A percentile compares a stretch with the other conserved stretches of the same genome.
These are phyloP conservation scores for Mythimna impura DNA, from an alignment of 2,888 invertebrate species.

Conservation along the genomic window DNA sequence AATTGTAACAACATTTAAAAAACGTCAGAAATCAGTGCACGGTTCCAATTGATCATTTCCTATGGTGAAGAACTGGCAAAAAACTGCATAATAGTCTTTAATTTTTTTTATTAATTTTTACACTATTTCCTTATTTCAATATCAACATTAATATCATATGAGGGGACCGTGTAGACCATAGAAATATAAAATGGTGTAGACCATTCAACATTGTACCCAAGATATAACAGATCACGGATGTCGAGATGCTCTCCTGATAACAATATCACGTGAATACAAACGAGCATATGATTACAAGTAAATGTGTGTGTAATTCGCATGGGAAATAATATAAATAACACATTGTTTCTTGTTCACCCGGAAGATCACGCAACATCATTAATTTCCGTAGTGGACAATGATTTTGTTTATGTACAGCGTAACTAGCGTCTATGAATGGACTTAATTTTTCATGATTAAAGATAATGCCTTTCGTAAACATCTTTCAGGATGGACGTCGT, in stretches of 20 bases:
- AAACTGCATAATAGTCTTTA: no score
- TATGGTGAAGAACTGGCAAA: no score
- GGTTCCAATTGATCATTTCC: no score
- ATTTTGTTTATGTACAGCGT: slow-evolving; percentile 1
- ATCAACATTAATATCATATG: neutral
- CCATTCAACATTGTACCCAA: no score
- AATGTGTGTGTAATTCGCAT: slow-evolving; percentile 26
- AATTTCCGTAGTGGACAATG: slow-evolving; percentile 43
- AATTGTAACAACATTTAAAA: no score
- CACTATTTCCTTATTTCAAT: no score
- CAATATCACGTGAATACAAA: slow-evolving; percentile 21
- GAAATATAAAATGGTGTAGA: no score
- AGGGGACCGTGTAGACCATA: no score
- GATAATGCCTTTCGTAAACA: neutral
- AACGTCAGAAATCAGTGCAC: no score
- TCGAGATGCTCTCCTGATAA: slow-evolving; percentile 1
- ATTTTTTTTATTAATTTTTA: no score
- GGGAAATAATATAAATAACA: slow-evolving; percentile 50
- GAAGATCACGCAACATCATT: slow-evolving; percentile 47
- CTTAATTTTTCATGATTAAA: neutral
- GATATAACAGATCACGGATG: slow-evolving; percentile 2
- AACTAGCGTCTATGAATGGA: neutral
- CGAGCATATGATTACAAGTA: slow-evolving; percentile 24
- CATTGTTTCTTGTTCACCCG: slow-evolving; percentile 47
- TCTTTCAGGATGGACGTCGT: no score